A percentile compares a stretch with the other conserved stretches of the same genome.
Evolutionary conservation across 2,113 vertebrate species (phyloP).

Genomic region (Mirounga angustirostris): DNA sequence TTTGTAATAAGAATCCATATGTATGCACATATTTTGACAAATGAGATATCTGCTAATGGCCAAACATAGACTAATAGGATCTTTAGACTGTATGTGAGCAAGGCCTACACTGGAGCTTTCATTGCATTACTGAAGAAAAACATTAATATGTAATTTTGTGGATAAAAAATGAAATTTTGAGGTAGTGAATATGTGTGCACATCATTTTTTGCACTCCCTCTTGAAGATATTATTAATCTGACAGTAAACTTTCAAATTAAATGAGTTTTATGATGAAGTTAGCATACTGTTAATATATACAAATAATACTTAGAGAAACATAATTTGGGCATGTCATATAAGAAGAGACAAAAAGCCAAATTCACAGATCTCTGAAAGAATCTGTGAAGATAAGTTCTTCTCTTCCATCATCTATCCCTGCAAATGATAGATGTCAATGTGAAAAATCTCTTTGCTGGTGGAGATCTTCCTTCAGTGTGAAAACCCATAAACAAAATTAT

Average conservation of each 20-base stretch:
- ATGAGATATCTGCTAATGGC: not conserved
- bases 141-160: not conserved
- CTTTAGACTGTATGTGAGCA: not conserved
- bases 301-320: slow-evolving; percentile 37
- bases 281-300: not conserved
- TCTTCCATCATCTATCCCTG: not conserved
- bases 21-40: not conserved
- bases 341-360: not conserved
- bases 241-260: not conserved
- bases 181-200: not conserved
- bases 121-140: not conserved
- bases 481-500: slow-evolving; percentile 33
- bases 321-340: not conserved
- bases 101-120: not conserved
- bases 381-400: not conserved
- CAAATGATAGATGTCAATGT: slow-evolving; percentile 8
- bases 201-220: not conserved
- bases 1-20: not conserved
- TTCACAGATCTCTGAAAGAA: not conserved
- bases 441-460: not conserved
- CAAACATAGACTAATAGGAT: not conserved
- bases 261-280: not conserved
- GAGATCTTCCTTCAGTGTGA: not conserved
- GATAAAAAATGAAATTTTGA: not conserved
- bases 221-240: slow-evolving; percentile 11